Evolutionary conservation across 2,888 invertebrate genomes (phyloP).

Genomic region (Drosophila parthenogenetica): DNA sequence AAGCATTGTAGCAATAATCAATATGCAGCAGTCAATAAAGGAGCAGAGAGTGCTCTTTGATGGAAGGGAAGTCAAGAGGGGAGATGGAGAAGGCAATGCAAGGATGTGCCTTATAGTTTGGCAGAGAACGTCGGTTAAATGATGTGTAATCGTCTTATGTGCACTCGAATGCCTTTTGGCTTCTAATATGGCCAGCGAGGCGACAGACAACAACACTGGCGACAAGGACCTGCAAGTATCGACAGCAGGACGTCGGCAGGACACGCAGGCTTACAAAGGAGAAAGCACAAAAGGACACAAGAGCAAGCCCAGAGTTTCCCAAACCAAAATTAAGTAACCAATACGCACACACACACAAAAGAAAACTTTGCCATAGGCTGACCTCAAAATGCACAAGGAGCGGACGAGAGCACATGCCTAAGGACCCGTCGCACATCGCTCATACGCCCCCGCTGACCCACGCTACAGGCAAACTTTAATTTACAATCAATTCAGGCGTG

Average conservation of each 20-base stretch:
- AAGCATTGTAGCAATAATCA: constrained; percentile 77
- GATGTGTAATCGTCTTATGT: constrained; percentile 85
- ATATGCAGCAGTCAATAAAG: constrained; percentile 75
- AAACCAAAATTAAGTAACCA: constrained; percentile 46
- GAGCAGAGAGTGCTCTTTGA: constrained; percentile 13
- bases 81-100: not conserved
- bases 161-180: constrained; percentile 84
- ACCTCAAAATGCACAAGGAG: constrained; percentile 80
- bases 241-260: constrained; percentile 33
- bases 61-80: constrained; percentile 53
- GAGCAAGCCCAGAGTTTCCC: constrained; percentile 21
- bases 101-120: constrained; percentile 60
- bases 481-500: constrained; percentile 85
- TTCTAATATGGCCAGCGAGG: constrained; percentile 76
- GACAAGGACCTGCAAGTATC: constrained; percentile 58
- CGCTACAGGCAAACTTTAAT: constrained; percentile 80
- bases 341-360: constrained; percentile 59
- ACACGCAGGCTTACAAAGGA: not conserved
- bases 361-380: constrained; percentile 80
- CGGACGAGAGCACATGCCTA: constrained; percentile 26
- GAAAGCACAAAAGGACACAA: constrained; percentile 20
- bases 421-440: constrained; percentile 34
- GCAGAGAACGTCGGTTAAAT: constrained; percentile 81
- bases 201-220: constrained; percentile 62
- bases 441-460: not conserved